phyloP scores from a whole-genome alignment of 2,888 invertebrate species.

The Harpalus rubripes region DNA sequence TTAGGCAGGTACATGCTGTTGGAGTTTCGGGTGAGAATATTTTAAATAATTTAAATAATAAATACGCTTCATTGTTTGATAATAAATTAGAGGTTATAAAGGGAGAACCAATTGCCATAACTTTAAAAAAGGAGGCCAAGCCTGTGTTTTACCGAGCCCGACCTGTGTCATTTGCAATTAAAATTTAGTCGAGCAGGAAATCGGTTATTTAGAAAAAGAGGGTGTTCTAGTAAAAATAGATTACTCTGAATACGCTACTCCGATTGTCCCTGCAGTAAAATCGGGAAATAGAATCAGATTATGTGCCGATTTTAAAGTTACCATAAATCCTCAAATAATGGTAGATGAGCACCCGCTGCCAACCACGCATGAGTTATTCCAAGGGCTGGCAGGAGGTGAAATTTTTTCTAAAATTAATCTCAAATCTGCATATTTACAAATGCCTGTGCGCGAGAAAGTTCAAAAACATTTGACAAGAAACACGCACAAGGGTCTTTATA shows the following conservation, averaged over 20 bases:
- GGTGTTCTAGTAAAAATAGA: slow-evolving; percentile 4
- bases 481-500: too few species aligned
- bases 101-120: neutral
- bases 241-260: slow-evolving; percentile 21
- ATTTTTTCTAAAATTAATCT: too few species aligned
- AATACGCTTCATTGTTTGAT: too few species aligned
- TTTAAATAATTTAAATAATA: too few species aligned
- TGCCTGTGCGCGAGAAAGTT: too few species aligned
- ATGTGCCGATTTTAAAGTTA: slow-evolving; percentile 70
- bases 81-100: too few species aligned
- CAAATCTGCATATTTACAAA: too few species aligned
- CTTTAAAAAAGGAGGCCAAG: slow-evolving; percentile 15
- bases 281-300: too few species aligned
- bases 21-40: too few species aligned
- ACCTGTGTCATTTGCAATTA: slow-evolving; percentile 70
- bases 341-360: slow-evolving; percentile 71
- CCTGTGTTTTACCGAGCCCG: slow-evolving; percentile 68
- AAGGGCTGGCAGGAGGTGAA: slow-evolving; percentile 66
- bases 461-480: too few species aligned
- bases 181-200: slow-evolving; percentile 67
- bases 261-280: slow-evolving; percentile 56
- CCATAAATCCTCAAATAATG: slow-evolving; percentile 70
- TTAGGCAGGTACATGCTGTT: too few species aligned
- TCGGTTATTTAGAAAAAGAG: slow-evolving; percentile 69
- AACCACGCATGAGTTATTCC: slow-evolving; percentile 70